These are phyloP conservation scores for Eutolmus rufibarbis DNA, from an alignment of 2,888 invertebrate genomes.

Conservation along the genomic window DNA sequence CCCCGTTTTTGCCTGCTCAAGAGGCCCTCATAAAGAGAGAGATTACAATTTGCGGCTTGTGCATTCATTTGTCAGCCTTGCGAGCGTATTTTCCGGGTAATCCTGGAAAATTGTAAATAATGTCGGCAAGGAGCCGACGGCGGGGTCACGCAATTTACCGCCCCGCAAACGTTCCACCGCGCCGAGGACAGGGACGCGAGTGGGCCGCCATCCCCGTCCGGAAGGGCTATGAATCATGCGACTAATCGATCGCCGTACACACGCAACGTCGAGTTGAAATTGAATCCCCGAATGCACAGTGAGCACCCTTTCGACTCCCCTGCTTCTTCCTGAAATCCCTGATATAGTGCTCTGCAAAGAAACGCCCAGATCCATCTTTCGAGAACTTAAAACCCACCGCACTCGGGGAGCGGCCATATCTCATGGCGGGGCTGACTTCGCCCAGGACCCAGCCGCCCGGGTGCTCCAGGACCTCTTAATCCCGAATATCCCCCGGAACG, in stretches of 20 bases:
- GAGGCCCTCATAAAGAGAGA: background rate
- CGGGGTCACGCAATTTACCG: background rate
- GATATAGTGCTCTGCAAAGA: background rate
- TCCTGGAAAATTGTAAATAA: background rate
- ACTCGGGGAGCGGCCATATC: background rate
- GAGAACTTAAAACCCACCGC: slow-evolving; percentile 12
- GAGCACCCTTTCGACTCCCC: background rate
- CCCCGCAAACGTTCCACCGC: background rate
- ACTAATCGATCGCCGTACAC: background rate
- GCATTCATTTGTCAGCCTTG: background rate
- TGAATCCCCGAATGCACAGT: slow-evolving; percentile 20
- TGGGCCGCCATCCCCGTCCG: background rate
- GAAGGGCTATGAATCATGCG: background rate
- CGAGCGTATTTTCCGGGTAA: background rate
- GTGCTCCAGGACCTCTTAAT: slow-evolving; percentile 34
- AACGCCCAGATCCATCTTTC: slow-evolving; percentile 28
- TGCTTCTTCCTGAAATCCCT: background rate
- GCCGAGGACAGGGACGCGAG: background rate
- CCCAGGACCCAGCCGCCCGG: background rate
- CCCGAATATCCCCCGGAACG: background rate
- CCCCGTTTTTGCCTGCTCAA: background rate
- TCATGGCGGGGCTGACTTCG: background rate
- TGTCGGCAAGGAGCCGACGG: background rate
- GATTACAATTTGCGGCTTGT: background rate
- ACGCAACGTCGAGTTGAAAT: background rate